Base-by-base conservation (phyloP, 2,797 vertebrate genomes). In the Pangasius sanitwongsei region DNA sequence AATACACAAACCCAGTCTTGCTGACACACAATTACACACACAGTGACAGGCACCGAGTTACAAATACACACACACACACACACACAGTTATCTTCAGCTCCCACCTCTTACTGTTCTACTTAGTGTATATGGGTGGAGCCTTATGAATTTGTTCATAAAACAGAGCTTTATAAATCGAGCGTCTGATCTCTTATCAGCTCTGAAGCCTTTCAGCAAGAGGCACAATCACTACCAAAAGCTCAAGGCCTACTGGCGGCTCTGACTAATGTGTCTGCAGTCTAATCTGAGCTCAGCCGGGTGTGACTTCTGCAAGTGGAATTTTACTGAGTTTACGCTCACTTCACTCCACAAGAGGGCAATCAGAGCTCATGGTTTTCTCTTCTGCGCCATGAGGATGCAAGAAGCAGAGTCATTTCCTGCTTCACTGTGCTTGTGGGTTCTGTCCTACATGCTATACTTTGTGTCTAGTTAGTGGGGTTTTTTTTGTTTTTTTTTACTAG, bases 281-380 rank as follows among this genome's bases (percentile, higher is more conserved):
- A 82, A 74, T 78, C 70, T 74, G 13, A 41, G 41, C 23, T 72
- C 25, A 57, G 48, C 55, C 50, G n/a, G 61, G 28, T 89, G 85
- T 87, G 70, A 81, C 74, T 85, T n/a, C 78, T 23, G 59, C 28
- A 23, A 88, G 85, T 91, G 84, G 88, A 89, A 91, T 89, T 88
- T 86, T 91, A 88, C 88, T 89, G 83, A 63, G 20, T 11, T 61
- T 57, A n/a, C 63, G 20, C 50, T 88, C 70, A 8, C 18, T n/a
- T 70, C n/a, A 1, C 37, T 16, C 23, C 50, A 89, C 85, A 85
- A 88, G 89, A 92, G 89, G 87, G 87, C 61, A 81, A 78, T 55
- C 67, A 50, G 34, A 67, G 23, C 82, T 81, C 44, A 28, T 50
- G 15, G 31, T 87, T 83, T 69, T 85, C 31, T 11, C 18, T 59